phyloP scores from a whole-genome alignment of 2,113 vertebrate genomes.

The Rhadina sibilatrix region DNA sequence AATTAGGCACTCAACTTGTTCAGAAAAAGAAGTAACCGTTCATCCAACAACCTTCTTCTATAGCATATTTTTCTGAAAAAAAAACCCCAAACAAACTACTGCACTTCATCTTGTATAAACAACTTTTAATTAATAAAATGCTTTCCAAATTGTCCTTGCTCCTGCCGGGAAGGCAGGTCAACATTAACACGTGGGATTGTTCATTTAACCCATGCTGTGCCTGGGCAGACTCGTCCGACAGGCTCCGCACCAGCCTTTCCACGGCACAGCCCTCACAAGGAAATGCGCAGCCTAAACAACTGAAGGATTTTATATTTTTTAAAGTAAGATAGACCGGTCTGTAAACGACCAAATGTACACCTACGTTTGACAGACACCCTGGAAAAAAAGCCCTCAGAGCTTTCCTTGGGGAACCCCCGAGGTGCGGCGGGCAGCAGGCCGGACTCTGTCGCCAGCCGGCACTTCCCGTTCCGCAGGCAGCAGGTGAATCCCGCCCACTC shows the following conservation, averaged over 20 bases:
- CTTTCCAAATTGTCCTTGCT: too few relatives aligned
- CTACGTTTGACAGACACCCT: not conserved
- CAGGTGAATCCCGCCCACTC: too few relatives aligned
- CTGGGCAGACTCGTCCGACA: not conserved
- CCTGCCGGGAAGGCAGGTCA: not conserved
- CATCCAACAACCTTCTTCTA: not conserved
- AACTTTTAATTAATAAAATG: not conserved
- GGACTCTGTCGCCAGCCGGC: not conserved
- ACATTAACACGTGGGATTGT: rapidly evolving
- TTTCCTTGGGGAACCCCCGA: rapidly evolving
- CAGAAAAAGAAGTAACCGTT: not conserved
- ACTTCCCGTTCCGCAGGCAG: too few relatives aligned
- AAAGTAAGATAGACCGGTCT: rapidly evolving
- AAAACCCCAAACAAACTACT: not conserved
- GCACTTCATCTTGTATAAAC: rapidly evolving
- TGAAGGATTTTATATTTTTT: not conserved
- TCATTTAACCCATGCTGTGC: not conserved
- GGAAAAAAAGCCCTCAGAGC: rapidly evolving
- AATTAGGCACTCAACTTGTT: rapidly evolving
- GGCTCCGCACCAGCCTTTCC: not conserved
- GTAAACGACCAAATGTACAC: not conserved
- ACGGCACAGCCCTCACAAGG: rapidly evolving
- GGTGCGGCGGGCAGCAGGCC: not conserved
- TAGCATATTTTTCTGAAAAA: not conserved
- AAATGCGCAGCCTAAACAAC: not conserved